These are phyloP conservation scores for Dasysyrphus tricinctus DNA, from an alignment of 2,888 invertebrate species.

Conservation along the genomic window DNA sequence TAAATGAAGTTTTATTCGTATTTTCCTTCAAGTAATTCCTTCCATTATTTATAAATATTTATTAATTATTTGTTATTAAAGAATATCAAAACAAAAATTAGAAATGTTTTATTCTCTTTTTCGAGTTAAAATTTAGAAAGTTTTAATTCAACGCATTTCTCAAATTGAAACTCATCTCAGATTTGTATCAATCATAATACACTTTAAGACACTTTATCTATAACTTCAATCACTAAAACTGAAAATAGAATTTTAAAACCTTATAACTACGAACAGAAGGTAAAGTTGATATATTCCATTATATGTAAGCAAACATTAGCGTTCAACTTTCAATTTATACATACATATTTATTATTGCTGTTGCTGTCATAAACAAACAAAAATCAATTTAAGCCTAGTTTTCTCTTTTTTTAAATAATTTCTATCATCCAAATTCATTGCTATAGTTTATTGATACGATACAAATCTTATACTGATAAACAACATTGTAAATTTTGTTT, in stretches of 20 bases:
- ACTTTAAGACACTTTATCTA: background rate
- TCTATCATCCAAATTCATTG: slow-evolving; percentile 3
- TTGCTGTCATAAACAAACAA: background rate
- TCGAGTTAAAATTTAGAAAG: background rate
- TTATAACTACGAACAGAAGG: background rate
- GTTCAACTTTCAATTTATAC: background rate
- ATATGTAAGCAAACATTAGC: background rate
- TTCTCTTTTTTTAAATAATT: slow-evolving; percentile 11
- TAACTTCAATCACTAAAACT: background rate
- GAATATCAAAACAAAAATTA: too few relatives aligned
- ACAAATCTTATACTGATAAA: background rate
- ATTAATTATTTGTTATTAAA: too few relatives aligned
- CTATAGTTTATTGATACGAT: background rate
- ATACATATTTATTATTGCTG: background rate
- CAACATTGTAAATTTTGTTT: background rate
- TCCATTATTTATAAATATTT: too few relatives aligned
- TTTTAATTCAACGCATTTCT: background rate
- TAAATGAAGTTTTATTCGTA: too few relatives aligned
- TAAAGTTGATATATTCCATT: background rate
- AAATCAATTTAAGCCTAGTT: background rate
- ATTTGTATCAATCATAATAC: background rate
- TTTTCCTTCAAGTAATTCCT: too few relatives aligned
- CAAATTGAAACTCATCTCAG: background rate
- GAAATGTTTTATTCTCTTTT: background rate
- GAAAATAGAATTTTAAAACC: background rate